These are phyloP conservation scores for Campopleginae sp. DNA, from an alignment of 2,888 invertebrate genomes.

Conservation along the genomic window DNA sequence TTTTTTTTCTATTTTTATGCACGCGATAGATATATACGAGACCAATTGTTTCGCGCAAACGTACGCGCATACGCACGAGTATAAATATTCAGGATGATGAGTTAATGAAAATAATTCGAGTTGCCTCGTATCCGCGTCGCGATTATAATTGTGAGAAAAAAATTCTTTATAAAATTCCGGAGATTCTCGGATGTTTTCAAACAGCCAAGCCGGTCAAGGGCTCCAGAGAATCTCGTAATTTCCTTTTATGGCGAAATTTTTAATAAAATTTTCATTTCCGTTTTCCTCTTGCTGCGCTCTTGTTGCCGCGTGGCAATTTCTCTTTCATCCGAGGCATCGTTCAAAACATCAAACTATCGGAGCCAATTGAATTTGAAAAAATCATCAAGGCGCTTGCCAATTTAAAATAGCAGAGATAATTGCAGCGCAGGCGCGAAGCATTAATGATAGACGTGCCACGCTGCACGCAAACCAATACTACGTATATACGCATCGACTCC, in stretches of 20 bases:
- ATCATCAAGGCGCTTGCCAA: background rate
- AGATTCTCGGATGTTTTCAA: background rate
- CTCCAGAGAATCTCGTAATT: background rate
- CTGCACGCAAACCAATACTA: background rate
- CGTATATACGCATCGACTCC: background rate
- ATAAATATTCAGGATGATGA: background rate
- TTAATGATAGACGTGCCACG: conserved; percentile 25
- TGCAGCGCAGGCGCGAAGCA: conserved; percentile 1
- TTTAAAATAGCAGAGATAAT: background rate
- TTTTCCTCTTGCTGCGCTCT: too few species aligned
- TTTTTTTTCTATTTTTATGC: conserved; percentile 2
- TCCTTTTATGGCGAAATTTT: background rate
- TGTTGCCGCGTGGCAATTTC: background rate
- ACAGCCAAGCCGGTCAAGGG: background rate
- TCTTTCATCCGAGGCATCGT: background rate
- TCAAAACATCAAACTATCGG: background rate
- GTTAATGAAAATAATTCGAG: conserved; percentile 5
- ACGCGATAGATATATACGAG: background rate
- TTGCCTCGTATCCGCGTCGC: background rate
- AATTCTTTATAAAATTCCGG: background rate
- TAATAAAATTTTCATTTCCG: background rate
- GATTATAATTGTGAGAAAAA: background rate
- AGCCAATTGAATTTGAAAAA: background rate
- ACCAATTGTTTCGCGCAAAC: background rate
- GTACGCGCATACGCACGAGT: background rate